These are phyloP conservation scores for Phodopus roborovskii DNA, from an alignment of 2,113 vertebrate species.

Conservation along the genomic window DNA sequence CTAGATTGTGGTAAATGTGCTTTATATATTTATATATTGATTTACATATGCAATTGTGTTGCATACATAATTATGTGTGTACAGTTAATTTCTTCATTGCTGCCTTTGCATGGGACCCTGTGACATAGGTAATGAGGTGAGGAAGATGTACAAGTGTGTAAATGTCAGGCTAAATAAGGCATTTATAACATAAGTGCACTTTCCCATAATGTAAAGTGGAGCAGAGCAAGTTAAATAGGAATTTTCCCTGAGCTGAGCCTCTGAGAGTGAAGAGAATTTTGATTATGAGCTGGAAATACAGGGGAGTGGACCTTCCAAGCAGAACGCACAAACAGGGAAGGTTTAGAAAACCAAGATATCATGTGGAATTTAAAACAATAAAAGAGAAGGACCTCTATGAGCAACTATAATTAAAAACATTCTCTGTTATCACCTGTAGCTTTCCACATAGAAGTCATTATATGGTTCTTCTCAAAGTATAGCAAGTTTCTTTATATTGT, in stretches of 20 bases:
- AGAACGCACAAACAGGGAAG: background rate
- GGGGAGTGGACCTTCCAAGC: background rate
- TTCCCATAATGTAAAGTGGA: background rate
- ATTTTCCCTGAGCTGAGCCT: background rate
- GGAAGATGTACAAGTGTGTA: background rate
- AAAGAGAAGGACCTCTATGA: background rate
- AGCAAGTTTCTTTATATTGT: background rate
- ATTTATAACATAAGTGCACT: background rate
- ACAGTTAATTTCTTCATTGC: background rate
- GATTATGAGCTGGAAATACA: background rate
- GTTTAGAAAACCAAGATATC: background rate
- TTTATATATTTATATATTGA: background rate
- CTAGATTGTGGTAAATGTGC: conserved; percentile 47
- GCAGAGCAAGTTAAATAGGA: background rate
- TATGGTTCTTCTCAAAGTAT: background rate
- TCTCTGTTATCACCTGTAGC: background rate
- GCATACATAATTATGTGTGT: background rate
- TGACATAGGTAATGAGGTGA: background rate
- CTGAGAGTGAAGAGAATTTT: background rate
- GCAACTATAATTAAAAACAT: background rate
- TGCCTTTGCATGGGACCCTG: background rate
- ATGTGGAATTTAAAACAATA: conserved; percentile 21
- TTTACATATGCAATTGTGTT: background rate
- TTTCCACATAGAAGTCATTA: conserved; percentile 29
- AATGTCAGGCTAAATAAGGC: background rate